Percentiles rank a stretch among this genome's conserved stretches.
Evolutionary conservation across 2,113 vertebrate genomes (phyloP).

Genomic region (Narcine bancroftii): DNA sequence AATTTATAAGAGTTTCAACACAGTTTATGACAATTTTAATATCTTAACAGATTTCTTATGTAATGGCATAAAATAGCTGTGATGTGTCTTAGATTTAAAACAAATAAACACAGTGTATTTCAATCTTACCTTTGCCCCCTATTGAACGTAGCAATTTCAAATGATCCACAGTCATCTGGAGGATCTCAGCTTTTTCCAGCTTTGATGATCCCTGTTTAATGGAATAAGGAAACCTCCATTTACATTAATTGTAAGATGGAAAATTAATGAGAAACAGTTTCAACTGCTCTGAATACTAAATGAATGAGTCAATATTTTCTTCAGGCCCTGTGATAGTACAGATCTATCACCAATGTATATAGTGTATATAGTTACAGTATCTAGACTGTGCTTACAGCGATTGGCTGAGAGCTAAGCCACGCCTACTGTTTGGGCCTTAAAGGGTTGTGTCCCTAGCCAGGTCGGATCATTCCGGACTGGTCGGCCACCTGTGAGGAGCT

Average conservation of each 20-base stretch:
- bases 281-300: background rate
- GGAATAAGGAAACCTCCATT: background rate
- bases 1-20: background rate
- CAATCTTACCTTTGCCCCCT: conserved; percentile 70
- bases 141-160: conserved; percentile 85
- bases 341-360: too few species aligned
- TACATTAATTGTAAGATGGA: background rate
- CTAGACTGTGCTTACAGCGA: too few species aligned
- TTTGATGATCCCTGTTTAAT: conserved; percentile 77
- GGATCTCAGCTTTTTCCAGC: conserved; percentile 88
- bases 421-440: too few species aligned
- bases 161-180: conserved; percentile 93
- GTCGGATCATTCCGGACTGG: too few species aligned
- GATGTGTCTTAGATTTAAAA: background rate
- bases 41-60: background rate
- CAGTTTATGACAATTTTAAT: background rate
- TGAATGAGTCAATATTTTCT: conserved; percentile 3
- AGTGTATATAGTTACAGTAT: too few species aligned
- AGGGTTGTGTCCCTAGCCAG: too few species aligned
- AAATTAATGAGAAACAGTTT: background rate
- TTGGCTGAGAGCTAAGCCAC: too few species aligned
- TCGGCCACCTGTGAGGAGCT: too few species aligned
- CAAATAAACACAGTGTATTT: background rate
- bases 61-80: background rate
- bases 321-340: too few species aligned